These are phyloP conservation scores for Wiebesia pumilae DNA, from an alignment of 1,140 invertebrate species.

Conservation along the genomic window DNA sequence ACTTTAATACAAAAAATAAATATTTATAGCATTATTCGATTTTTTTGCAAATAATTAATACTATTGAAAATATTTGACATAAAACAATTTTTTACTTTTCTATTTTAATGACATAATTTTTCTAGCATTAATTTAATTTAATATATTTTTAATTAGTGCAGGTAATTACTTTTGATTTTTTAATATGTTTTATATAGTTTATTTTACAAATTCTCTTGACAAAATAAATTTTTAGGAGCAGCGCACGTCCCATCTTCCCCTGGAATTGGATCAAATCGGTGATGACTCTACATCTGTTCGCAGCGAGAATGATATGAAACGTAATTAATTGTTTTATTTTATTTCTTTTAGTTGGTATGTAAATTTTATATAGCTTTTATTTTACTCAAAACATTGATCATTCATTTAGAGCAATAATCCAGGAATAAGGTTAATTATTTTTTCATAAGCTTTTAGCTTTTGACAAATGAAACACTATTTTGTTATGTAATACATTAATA, in stretches of 20 bases:
- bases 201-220: slow-evolving; percentile 7
- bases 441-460: no score
- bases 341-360: neutral
- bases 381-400: neutral
- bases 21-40: no score
- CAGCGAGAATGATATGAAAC: slow-evolving; percentile 85
- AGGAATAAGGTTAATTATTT: no score
- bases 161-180: slow-evolving; percentile 40
- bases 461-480: no score
- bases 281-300: slow-evolving; percentile 89
- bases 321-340: slow-evolving; percentile 68
- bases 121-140: no score
- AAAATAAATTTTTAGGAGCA: slow-evolving; percentile 90
- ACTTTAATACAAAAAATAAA: no score
- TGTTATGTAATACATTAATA: no score
- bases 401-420: no score
- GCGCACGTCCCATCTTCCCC: slow-evolving; percentile 88
- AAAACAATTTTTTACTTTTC: no score
- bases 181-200: slow-evolving; percentile 5
- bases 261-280: slow-evolving; percentile 86
- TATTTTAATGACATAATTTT: no score
- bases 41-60: no score
- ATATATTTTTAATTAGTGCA: neutral
- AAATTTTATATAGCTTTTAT: neutral
- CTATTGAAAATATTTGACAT: no score